Base-by-base conservation (phyloP, 2,888 invertebrate species). In the Lypha dubia region DNA sequence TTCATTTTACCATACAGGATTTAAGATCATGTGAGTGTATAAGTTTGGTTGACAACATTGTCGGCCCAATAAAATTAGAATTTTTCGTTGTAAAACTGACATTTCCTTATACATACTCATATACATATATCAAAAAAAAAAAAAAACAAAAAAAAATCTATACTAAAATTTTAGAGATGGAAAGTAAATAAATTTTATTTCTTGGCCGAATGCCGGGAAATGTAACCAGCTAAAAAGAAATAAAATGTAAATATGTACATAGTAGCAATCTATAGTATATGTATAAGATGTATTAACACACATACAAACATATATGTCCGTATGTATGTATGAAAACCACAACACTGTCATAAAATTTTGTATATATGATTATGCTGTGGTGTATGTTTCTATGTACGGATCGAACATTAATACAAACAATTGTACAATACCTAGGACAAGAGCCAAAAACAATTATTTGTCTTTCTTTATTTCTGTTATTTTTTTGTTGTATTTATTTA, bases 191-290 rank as follows among this genome's bases (percentile, higher is more conserved):
- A 58, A 77, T 41, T 44, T 38, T 46, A 28, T 3, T 77, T 75
- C 81, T 81, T 81, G 84, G 84, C 84, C 70, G 44, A 74, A 62
- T 84, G 84, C 84, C 81, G 73, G 77, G 81, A 32, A 84, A 65
- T 84, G 73, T 81, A 70, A 84, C 13, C 71, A 80, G 76, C 79
- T 62, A 76, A 67, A 32, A 44, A 28, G 17, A 46, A n/a, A 60
- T n/a, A 49, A 65, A 41, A 44, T n/a, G 13, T 49, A n/a, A 60
- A 49, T 51, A 49, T 7, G 4, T 17, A 58, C 32, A 17, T 17
- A 17, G 17, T 17, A 35, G 32, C 5, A 24, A 41, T 60, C 17
- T 38, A 11, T 60, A n/a, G 28, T 17, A 38, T 44, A 41, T 63
- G 24, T 38, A 58, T 32, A 5, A n/a, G 28, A 20, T 35, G 35